Base-by-base conservation (phyloP, 2,113 vertebrate genomes). In the Channa maculata region DNA sequence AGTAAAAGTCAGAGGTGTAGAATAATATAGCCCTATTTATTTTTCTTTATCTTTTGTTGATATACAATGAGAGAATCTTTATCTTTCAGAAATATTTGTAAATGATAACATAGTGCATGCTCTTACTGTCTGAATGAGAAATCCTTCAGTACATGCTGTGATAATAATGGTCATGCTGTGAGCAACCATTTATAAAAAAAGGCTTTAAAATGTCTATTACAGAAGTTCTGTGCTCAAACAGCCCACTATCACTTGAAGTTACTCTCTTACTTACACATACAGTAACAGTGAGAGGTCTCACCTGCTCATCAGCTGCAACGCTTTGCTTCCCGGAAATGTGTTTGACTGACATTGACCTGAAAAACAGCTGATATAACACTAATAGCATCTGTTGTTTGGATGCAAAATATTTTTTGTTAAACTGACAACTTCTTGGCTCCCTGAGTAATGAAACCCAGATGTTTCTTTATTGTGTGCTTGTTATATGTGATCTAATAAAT, bases 211-310 rank as follows among this genome's bases (percentile, higher is more conserved):
- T 39, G 5, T 43, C 10, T 36, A 43, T 64, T 71, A 8, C 48
- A 67, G 6, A 50, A 49, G 52, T 34, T 45, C 43, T 37, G 2
- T 69, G 61, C 11, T 36, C 34, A 0, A 43, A 37, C 37, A 41
- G 39, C 39, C 39, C 39, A 41, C 44, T 53, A 66, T 11, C 11
- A 72, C 48, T 70, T 64, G 66, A 52, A 37, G 49, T 24, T 24
- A 41, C 57, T 39, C 44, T 51, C 57, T 24, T 24, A 24, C 24
- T 24, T 24, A 24, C 24, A 24, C 24, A 24, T 24, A 53, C 24
- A 45, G 15, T 62, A 52, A 75, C 79, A 84, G 80, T 89, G 87
- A 84, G 86, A 70, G 86, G 81, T 89, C 84, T 86, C 85, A 86
- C 77, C 86, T 90, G 79, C 58, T 71, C 41, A 51, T 57, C 63